phyloP scores from a whole-genome alignment of 2,113 vertebrate genomes.

The Pelodiscus sinensis region DNA sequence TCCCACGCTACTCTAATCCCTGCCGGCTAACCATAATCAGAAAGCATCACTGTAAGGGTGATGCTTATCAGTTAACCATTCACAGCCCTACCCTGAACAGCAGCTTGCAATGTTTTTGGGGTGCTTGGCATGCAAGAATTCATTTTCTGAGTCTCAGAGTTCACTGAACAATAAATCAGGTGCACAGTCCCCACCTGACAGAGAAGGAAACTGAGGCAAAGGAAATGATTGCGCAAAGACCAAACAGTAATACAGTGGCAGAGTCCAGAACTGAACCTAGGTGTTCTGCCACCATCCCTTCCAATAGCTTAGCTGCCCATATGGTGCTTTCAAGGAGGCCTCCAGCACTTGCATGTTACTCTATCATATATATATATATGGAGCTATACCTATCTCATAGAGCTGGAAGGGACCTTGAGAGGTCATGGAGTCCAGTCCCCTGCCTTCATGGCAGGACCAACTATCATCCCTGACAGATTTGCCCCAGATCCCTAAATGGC shows the following conservation, averaged over 20 bases:
- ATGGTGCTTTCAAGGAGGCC: background rate
- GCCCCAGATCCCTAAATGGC: too few species aligned
- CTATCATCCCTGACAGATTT: too few species aligned
- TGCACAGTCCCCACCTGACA: background rate
- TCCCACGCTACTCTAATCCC: too few species aligned
- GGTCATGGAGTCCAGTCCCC: too few species aligned
- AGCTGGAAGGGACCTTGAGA: too few species aligned
- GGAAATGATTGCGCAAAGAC: background rate
- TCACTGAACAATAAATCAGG: background rate
- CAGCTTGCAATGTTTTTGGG: background rate
- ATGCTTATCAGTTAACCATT: too few species aligned
- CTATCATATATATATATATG: too few species aligned
- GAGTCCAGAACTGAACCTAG: background rate
- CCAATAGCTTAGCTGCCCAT: background rate
- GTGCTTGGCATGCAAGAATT: background rate
- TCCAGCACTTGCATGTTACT: background rate
- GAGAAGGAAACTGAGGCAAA: background rate
- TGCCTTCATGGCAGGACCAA: too few species aligned
- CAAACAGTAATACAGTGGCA: background rate
- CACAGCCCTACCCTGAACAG: background rate
- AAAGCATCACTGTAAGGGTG: too few species aligned
- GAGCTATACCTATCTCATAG: too few species aligned
- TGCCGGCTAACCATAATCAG: too few species aligned
- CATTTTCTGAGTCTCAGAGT: background rate
- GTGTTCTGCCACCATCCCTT: background rate